A percentile compares a stretch with the other conserved stretches of the same genome.
phyloP scores from a whole-genome alignment of 2,797 vertebrate genomes.

The Prionace glauca region DNA sequence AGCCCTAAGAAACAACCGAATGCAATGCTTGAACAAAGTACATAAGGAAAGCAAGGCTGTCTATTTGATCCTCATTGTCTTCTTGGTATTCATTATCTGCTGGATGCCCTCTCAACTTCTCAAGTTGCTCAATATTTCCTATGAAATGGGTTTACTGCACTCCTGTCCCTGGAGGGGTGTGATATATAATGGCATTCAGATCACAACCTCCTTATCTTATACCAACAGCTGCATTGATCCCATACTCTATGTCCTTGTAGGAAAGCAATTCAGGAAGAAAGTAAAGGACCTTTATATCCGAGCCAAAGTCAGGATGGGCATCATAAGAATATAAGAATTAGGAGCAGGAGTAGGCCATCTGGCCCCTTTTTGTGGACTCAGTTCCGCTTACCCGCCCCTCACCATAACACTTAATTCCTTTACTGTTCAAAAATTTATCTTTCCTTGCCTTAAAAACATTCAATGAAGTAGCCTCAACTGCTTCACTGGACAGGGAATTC shows the following conservation, averaged over 20 bases:
- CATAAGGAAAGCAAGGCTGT: conserved; percentile 66
- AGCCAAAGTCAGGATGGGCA: conserved; percentile 11
- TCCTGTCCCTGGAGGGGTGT: conserved; percentile 52
- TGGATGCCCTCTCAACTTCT: conserved; percentile 77
- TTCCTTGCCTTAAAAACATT: too few species aligned
- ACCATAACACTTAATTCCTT: too few species aligned
- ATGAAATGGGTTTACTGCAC: conserved; percentile 45
- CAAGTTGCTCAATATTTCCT: conserved; percentile 65
- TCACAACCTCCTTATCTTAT: conserved; percentile 61
- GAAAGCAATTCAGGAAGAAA: conserved; percentile 75
- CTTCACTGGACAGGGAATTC: too few species aligned
- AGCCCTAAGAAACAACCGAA: conserved; percentile 57
- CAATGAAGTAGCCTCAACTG: too few species aligned
- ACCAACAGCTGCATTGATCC: conserved; percentile 83
- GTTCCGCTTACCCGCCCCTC: too few species aligned
- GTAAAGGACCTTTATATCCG: conserved; percentile 55
- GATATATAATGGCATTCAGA: conserved; percentile 60
- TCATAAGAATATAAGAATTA: too few species aligned
- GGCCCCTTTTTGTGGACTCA: too few species aligned
- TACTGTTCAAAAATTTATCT: too few species aligned
- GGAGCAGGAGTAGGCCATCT: too few species aligned
- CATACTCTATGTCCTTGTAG: conserved; percentile 77
- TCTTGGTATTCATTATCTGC: conserved; percentile 67
- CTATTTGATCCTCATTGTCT: conserved; percentile 62
- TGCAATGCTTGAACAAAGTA: conserved; percentile 54